These are phyloP conservation scores for Hemiprocne comata DNA, from an alignment of 2,113 vertebrate species.

Conservation along the genomic window DNA sequence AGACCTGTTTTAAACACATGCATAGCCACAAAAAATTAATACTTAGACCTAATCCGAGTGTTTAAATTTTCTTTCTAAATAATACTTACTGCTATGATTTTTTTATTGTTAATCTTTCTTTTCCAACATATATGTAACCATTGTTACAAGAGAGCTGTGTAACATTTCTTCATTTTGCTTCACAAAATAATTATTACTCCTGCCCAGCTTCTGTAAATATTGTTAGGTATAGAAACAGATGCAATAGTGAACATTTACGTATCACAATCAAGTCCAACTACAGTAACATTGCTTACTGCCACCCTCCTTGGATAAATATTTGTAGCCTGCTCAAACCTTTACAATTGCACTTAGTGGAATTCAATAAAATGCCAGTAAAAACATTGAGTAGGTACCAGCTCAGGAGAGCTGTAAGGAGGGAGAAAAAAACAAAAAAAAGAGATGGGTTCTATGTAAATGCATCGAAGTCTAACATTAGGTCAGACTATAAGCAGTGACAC, in stretches of 20 bases:
- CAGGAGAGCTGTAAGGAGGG: neutral
- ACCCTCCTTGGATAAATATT: slow-evolving; percentile 27
- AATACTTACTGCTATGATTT: neutral
- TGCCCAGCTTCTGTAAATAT: neutral
- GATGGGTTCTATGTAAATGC: neutral
- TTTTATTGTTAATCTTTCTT: neutral
- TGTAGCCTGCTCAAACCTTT: neutral
- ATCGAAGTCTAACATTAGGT: neutral
- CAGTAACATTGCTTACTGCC: neutral
- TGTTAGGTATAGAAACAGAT: neutral
- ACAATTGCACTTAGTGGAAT: neutral
- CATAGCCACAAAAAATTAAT: neutral
- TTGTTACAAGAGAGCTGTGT: neutral
- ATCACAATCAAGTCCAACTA: neutral
- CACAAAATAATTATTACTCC: neutral
- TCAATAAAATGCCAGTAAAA: neutral
- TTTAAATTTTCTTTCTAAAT: neutral
- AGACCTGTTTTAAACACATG: neutral
- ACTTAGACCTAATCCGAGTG: neutral
- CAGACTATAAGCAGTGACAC: neutral
- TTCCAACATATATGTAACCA: neutral
- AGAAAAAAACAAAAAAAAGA: no score
- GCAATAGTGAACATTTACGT: neutral
- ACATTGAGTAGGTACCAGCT: accelerated
- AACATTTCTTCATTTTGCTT: neutral